These are phyloP conservation scores for Aporrectodea caliginosa DNA, from an alignment of 1,140 invertebrate species.

Conservation along the genomic window DNA sequence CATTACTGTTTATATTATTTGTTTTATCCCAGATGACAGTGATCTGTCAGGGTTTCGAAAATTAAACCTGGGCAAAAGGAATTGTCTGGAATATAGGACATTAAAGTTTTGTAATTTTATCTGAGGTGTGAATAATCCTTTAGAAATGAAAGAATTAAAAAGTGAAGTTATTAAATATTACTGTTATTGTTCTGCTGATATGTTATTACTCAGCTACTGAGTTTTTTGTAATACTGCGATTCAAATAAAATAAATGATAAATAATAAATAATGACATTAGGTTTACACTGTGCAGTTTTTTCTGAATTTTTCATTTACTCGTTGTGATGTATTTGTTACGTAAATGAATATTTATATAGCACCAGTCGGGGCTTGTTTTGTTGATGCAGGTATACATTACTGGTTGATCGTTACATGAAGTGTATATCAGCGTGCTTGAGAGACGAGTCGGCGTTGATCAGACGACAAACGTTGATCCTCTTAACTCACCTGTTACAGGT, in stretches of 20 bases:
- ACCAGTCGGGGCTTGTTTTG: background rate
- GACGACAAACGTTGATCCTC: constrained; percentile 62
- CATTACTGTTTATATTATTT: background rate
- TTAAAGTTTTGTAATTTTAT: no score
- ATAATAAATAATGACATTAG: background rate
- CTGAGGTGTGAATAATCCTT: no score
- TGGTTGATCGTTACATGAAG: constrained; percentile 63
- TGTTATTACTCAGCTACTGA: no score
- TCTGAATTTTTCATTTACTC: background rate
- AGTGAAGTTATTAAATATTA: no score
- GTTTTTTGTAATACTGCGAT: no score
- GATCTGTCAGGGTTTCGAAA: no score
- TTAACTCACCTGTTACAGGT: constrained; percentile 63
- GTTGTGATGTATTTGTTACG: background rate
- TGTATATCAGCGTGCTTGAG: constrained; percentile 64
- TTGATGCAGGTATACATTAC: constrained; percentile 60
- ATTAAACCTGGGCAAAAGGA: no score
- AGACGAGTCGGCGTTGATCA: constrained; percentile 59
- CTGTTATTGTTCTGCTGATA: no score
- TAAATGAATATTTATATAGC: background rate
- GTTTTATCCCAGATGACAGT: no score
- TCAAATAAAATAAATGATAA: no score
- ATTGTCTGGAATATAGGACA: no score
- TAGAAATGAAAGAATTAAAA: no score
- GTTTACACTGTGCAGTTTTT: background rate